These are phyloP conservation scores for Apistogramma diplotaenia DNA, from an alignment of 2,113 vertebrate genomes.

Conservation along the genomic window DNA sequence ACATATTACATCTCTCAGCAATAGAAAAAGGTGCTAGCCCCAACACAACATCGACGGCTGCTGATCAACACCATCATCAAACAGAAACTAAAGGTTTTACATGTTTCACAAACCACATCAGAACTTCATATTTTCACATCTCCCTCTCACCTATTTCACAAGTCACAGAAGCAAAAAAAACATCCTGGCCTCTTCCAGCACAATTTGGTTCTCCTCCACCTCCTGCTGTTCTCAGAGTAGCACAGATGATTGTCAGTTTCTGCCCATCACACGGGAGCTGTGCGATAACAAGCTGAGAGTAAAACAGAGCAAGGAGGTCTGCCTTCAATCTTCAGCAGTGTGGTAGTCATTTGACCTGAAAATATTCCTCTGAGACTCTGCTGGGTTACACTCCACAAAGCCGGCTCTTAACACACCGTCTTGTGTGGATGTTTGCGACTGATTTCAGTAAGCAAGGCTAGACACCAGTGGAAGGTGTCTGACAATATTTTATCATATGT, in stretches of 20 bases:
- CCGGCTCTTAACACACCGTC: background rate
- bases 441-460: background rate
- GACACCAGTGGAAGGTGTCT: background rate
- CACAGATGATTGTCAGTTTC: slow-evolving; percentile 5
- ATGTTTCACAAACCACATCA: background rate
- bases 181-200: background rate
- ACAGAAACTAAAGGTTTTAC: background rate
- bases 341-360: background rate
- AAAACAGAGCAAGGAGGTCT: slow-evolving; percentile 4
- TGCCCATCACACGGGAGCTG: background rate
- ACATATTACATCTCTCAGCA: background rate
- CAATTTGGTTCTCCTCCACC: background rate
- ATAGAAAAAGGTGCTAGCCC: background rate
- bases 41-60: background rate
- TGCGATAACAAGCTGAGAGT: background rate
- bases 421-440: background rate
- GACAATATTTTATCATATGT: background rate
- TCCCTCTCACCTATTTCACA: background rate
- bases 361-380: background rate
- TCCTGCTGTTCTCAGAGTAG: background rate
- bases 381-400: background rate
- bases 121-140: background rate
- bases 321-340: background rate
- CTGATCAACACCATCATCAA: background rate
- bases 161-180: background rate